These are phyloP conservation scores for Athetis lepigone DNA, from an alignment of 2,888 invertebrate species.

Conservation along the genomic window DNA sequence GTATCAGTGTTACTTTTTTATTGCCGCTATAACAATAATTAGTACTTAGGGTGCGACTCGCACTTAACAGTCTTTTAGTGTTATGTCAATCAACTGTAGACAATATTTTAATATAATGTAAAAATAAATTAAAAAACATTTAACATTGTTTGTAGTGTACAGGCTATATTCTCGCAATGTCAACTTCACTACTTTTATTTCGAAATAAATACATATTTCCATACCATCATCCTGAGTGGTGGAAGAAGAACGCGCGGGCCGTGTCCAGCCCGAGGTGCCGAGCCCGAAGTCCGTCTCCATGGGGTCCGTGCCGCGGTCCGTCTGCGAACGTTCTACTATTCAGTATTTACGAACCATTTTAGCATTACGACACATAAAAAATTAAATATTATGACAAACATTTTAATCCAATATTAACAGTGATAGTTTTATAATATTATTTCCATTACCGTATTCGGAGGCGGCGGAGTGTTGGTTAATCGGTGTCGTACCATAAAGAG, in stretches of 20 bases:
- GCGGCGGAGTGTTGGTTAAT: constrained; percentile 80
- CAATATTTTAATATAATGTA: no score
- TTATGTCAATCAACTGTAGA: no score
- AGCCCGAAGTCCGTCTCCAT: constrained; percentile 90
- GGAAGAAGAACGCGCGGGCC: constrained; percentile 49
- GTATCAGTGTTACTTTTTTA: no score
- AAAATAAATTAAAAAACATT: no score
- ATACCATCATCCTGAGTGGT: constrained; percentile 67
- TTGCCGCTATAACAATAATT: no score
- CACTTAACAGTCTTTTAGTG: no score
- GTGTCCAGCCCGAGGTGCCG: constrained; percentile 63
- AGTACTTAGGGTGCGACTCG: no score
- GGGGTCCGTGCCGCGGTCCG: constrained; percentile 93
- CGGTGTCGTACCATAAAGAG: constrained; percentile 87
- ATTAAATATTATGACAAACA: no score
- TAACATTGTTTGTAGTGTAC: no score
- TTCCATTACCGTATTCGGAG: constrained; percentile 81
- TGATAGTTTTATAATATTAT: constrained; percentile 39
- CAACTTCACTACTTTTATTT: background rate
- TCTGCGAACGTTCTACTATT: constrained; percentile 78
- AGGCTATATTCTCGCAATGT: no score
- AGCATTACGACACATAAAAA: no score
- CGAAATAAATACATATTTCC: background rate
- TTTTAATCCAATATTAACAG: background rate
- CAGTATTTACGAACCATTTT: background rate